Conservation (phyloP, 2,797 vertebrate genomes). For the Macroramphosus scolopax region DNA sequence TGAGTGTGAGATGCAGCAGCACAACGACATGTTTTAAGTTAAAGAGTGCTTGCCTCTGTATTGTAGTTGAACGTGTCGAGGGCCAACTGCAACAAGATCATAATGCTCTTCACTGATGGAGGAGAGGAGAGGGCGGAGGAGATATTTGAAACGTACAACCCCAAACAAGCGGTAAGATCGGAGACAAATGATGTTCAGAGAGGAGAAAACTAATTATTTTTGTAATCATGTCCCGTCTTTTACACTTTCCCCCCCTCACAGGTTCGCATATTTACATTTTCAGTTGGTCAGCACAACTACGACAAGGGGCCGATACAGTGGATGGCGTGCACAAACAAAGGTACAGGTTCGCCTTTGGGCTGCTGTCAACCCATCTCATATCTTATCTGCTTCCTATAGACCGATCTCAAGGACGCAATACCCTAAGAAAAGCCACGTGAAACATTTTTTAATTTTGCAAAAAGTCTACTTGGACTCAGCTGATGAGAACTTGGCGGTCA, state of each 20-base stretch:
- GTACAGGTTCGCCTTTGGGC: too few relatives aligned
- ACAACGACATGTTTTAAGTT: neutral
- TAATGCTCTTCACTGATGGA: constrained; percentile 98
- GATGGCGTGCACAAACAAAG: constrained; percentile 98
- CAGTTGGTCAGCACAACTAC: constrained; percentile 97
- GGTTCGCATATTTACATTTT: constrained; percentile 98
- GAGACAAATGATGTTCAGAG: neutral
- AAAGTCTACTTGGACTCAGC: too few relatives aligned
- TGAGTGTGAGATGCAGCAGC: neutral
- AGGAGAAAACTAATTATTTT: neutral
- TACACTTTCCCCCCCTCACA: constrained; percentile 39
- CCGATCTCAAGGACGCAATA: too few relatives aligned
- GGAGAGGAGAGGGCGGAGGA: constrained; percentile 94
- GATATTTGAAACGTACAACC: constrained; percentile 90
- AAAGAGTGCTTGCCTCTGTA: neutral
- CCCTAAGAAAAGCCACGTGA: too few relatives aligned
- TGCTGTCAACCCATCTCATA: too few relatives aligned
- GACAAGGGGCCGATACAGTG: constrained; percentile 95
- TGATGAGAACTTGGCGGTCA: too few relatives aligned
- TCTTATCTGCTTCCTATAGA: too few relatives aligned
- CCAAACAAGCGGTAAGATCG: constrained; percentile 84
- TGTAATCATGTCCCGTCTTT: neutral
- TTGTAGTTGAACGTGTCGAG: constrained; percentile 84
- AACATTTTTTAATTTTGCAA: too few relatives aligned
- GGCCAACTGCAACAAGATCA: constrained; percentile 97